Conservation (phyloP, 2,113 vertebrate genomes). For the Oophaga pumilio region DNA sequence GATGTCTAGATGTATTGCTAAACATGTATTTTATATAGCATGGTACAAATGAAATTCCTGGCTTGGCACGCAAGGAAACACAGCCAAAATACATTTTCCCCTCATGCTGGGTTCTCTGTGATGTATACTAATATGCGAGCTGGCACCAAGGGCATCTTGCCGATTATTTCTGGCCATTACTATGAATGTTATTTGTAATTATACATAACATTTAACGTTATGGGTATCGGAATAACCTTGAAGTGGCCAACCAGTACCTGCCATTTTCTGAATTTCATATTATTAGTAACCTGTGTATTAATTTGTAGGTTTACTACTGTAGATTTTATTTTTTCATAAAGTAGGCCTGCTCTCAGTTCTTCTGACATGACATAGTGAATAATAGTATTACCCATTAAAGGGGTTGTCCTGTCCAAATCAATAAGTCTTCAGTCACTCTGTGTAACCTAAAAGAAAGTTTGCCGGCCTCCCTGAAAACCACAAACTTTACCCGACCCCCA, state of each 20-base stretch:
- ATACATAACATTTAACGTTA: slow-evolving; percentile 15
- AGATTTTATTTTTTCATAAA: neutral
- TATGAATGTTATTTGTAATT: neutral
- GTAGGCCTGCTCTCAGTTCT: no score
- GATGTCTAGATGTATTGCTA: slow-evolving; percentile 49
- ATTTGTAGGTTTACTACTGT: neutral
- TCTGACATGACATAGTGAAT: no score
- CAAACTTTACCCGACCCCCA: no score
- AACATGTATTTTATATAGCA: slow-evolving; percentile 49
- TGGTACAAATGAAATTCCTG: slow-evolving; percentile 22
- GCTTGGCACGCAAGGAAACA: neutral
- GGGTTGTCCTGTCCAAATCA: no score
- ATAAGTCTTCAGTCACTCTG: no score
- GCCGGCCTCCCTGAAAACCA: no score
- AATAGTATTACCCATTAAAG: no score
- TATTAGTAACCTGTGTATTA: neutral
- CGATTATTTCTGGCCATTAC: slow-evolving; percentile 25
- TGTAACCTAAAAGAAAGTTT: no score
- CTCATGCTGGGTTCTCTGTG: slow-evolving; percentile 7
- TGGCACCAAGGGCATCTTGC: neutral
- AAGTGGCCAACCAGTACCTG: neutral
- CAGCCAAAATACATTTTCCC: neutral
- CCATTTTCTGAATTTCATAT: neutral
- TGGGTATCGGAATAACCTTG: neutral
- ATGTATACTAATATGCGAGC: slow-evolving; percentile 21